A percentile compares a stretch with the other conserved stretches of the same genome.
Conservation (phyloP, 1,140 invertebrate species). For the Teleopsis dalmanni region DNA sequence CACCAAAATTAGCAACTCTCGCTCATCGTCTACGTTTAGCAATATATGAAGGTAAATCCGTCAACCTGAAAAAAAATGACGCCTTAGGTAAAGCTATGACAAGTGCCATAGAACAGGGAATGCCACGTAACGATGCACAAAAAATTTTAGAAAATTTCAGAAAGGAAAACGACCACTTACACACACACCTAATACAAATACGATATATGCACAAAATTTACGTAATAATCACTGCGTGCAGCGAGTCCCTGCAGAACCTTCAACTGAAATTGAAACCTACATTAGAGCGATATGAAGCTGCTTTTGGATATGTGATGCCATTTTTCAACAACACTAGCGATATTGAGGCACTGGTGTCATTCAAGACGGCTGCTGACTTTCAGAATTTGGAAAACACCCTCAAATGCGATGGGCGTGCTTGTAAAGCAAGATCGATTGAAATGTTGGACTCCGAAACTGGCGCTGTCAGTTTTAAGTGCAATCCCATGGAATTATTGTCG, state of each 20-base stretch:
- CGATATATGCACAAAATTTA: neutral
- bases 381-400: slow-evolving; percentile 14
- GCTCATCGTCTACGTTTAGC: slow-evolving; percentile 18
- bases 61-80: neutral
- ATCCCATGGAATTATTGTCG: slow-evolving; percentile 9
- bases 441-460: slow-evolving; percentile 13
- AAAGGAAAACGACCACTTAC: neutral
- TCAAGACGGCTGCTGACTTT: neutral
- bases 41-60: slow-evolving; percentile 17
- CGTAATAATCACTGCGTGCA: neutral
- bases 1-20: slow-evolving; percentile 9
- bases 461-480: slow-evolving; percentile 21
- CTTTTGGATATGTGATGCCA: slow-evolving; percentile 12
- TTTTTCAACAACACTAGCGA: slow-evolving; percentile 15
- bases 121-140: neutral
- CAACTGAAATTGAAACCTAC: too few species aligned
- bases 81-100: neutral
- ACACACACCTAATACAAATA: slow-evolving; percentile 2
- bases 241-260: too few species aligned
- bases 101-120: neutral
- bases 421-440: slow-evolving; percentile 15
- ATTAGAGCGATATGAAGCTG: slow-evolving; percentile 15
- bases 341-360: slow-evolving; percentile 18
- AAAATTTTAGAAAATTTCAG: neutral
- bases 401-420: slow-evolving; percentile 16